Base-by-base conservation (phyloP, 2,113 vertebrate species). In the Alces alces region DNA sequence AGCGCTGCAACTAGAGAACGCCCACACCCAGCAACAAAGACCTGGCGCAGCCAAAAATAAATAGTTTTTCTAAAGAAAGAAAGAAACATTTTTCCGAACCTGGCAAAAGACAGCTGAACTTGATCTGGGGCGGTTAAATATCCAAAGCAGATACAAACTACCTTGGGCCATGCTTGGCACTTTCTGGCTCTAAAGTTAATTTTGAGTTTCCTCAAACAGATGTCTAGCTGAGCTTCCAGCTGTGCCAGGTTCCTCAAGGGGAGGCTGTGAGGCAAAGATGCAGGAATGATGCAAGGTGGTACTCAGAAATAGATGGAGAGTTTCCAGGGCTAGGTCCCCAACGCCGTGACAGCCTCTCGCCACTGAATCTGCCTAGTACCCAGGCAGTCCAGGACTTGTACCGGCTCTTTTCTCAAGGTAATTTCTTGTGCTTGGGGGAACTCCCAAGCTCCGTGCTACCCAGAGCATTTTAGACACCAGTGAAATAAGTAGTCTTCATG, bases 141-240 rank as follows among this genome's bases (percentile, higher is more conserved):
- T 12, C 33, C 52, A 79, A 0, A 57, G 14, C 82, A 92, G 83
- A 36, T n/a, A 96, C 86, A 88, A 91, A 86, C 45, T 61, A 28
- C 78, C 83, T 33, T 70, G 47, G 92, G 93, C 89, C 93, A 60
- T 17, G 27, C 78, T 92, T 93, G 90, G 57, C 86, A 86, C 73
- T 98, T 97, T 96, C 91, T 89, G 82, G 33, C 25, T 57, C 39
- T 97, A 88, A 98, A 98, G 85, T 96, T 97, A 95, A 97, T 98
- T 97, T 93, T 96, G 55, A 96, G 76, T 95, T 98, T 98, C 89
- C 92, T 95, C 60, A 98, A 98, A 97, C 90, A 98, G 96, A 96
- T 93, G 84, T 70, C 89, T 57, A 97, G 87, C 93, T 92, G 90
- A 96, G 28, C 52, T 96, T 93, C 95, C 95, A 98, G 92, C 86